phyloP scores from a whole-genome alignment of 2,113 vertebrate species.

The Esox niger region DNA sequence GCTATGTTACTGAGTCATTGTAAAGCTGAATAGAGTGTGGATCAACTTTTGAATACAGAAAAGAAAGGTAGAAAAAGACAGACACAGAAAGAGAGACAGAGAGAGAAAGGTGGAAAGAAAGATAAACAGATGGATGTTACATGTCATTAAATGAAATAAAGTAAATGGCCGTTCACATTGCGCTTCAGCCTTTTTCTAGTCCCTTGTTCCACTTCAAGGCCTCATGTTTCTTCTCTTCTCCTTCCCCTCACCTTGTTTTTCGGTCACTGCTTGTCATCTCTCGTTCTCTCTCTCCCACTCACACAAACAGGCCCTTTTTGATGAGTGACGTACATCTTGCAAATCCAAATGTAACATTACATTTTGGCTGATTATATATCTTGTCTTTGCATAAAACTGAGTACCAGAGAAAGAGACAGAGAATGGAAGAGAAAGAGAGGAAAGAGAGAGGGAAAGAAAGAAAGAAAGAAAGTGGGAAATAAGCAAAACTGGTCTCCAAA shows the following conservation, averaged over 20 bases:
- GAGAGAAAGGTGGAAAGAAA: not conserved
- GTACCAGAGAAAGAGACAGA: not conserved
- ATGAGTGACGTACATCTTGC: not conserved
- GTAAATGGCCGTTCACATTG: conserved; percentile 46
- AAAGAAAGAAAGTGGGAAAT: not conserved
- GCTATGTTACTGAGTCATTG: too few species aligned
- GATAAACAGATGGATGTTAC: conserved; percentile 50
- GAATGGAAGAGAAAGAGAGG: not conserved
- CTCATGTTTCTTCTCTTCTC: conserved; percentile 4
- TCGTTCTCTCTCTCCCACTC: conserved; percentile 9
- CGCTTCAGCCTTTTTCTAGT: conserved; percentile 47
- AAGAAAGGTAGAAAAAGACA: not conserved
- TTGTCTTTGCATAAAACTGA: not conserved
- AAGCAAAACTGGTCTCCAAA: too few species aligned
- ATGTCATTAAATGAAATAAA: conserved; percentile 28
- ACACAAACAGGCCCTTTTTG: not conserved
- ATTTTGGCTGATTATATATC: not conserved
- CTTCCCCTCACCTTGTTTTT: not conserved
- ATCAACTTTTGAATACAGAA: not conserved
- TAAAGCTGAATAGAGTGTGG: conserved; percentile 13
- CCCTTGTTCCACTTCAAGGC: conserved; percentile 59
- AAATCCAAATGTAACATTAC: not conserved
- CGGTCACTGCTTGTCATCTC: conserved; percentile 1
- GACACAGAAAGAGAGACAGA: not conserved
- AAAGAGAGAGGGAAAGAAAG: not conserved